Base-by-base conservation (phyloP, 1,140 invertebrate genomes). In the Matsumurasca onukii region DNA sequence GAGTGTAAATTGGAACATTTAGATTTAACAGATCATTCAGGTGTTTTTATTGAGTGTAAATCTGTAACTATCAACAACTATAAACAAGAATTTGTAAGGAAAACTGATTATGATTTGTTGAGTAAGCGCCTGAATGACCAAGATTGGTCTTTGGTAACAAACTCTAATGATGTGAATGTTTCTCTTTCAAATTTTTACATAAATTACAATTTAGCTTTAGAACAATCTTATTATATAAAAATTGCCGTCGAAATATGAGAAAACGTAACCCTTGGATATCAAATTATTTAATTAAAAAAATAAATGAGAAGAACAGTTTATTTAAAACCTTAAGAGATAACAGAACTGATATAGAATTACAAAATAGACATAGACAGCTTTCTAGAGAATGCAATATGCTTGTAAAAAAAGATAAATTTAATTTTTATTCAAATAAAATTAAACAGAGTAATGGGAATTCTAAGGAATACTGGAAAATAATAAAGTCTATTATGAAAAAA, bases 381-480 rank as follows among this genome's bases (percentile, higher is more conserved):
- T 45, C 39, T 45, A 45, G 39, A 45, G 39, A 45, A n/a, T 45
- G 39, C n/a, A 12, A 9, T 45, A 12, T n/a, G 9, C 39, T 45
- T 45, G n/a, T 45, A 45, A 45, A 45, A 45, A 9, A n/a, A n/a
- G 39, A 45, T 9, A 12, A 45, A 45, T n/a, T 45, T n/a, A 45
- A n/a, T 45, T 45, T 45, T 45, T 45, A 45, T 45, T 45, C 39
- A 45, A 45, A 45, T 45, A 45, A n/a, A 45, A 45, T n/a, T 45
- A 45, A 45, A 45, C 39, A 45, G n/a, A 45, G 39, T n/a, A n/a
- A n/a, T n/a, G n/a, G n/a, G n/a, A n/a, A n/a, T n/a, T n/a, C n/a
- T n/a, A n/a, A n/a, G n/a, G n/a, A n/a, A n/a, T n/a, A n/a, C n/a
- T n/a, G n/a, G n/a, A n/a, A n/a, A n/a, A n/a, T n/a, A n/a, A n/a